Conservation (phyloP, 2,797 vertebrate genomes). For the Amphiprion clarkii region DNA sequence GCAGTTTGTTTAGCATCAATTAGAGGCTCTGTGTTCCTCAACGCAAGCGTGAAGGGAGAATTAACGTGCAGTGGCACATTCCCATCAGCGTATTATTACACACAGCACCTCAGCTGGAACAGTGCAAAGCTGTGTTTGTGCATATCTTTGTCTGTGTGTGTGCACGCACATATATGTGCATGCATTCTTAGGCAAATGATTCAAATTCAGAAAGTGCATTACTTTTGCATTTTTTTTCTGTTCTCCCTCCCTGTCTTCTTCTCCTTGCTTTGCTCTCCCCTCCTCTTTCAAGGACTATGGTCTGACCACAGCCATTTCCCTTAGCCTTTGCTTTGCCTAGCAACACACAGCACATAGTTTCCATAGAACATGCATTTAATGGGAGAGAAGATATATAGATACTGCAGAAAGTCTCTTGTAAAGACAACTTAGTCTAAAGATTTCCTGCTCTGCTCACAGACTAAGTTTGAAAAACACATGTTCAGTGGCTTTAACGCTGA, state of each 20-base stretch:
- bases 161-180: slow-evolving; percentile 8
- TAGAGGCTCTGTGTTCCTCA: slow-evolving; percentile 93
- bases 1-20: slow-evolving; percentile 91
- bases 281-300: slow-evolving; percentile 77
- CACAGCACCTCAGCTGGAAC: slow-evolving; percentile 78
- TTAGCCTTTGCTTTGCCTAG: slow-evolving; percentile 72
- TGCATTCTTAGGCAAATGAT: slow-evolving; percentile 30
- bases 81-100: slow-evolving; percentile 88
- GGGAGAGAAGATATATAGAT: slow-evolving; percentile 78
- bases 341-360: slow-evolving; percentile 83
- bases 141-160: slow-evolving; percentile 10
- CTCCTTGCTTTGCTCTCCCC: slow-evolving; percentile 58
- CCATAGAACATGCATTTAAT: slow-evolving; percentile 81
- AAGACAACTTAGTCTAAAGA: slow-evolving; percentile 65
- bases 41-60: slow-evolving; percentile 92
- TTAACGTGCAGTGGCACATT: slow-evolving; percentile 94
- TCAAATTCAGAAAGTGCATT: slow-evolving; percentile 56
- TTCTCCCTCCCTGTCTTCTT: slow-evolving; percentile 41
- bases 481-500: slow-evolving; percentile 47
- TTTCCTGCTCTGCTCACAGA: slow-evolving; percentile 53
- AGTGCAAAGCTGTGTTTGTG: slow-evolving; percentile 48
- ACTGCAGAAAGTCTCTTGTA: slow-evolving; percentile 70
- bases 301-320: slow-evolving; percentile 84
- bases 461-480: slow-evolving; percentile 64
- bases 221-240: slow-evolving; percentile 46